phyloP scores from a whole-genome alignment of 2,797 vertebrate genomes.

The Hippopotamyrus pictus region DNA sequence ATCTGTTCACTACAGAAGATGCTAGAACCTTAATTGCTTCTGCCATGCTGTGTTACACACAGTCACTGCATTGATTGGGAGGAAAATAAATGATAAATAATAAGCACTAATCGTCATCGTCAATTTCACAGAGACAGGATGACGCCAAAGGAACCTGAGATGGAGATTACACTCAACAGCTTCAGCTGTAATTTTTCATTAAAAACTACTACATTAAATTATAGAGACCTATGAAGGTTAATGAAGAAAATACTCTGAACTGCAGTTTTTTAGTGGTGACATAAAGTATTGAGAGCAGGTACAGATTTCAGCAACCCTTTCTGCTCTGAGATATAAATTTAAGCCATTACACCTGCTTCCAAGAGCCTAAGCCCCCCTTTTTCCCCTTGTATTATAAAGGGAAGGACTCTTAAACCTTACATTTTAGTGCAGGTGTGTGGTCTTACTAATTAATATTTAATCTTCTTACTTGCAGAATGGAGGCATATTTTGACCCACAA shows the following conservation, averaged over 20 bases:
- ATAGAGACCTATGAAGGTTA: neutral
- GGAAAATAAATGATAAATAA: neutral
- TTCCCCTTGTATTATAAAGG: neutral
- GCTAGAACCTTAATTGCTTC: neutral
- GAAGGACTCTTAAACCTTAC: neutral
- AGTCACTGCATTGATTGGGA: neutral
- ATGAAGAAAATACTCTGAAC: neutral
- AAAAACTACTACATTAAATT: neutral
- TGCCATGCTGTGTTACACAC: neutral
- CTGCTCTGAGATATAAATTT: neutral
- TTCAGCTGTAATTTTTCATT: neutral
- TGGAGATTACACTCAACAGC: neutral
- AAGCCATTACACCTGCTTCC: neutral
- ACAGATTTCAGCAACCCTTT: neutral
- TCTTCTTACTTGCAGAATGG: neutral
- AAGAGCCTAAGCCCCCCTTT: neutral
- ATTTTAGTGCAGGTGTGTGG: slow-evolving; percentile 5
- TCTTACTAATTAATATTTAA: neutral
- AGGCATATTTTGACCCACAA: slow-evolving; percentile 35
- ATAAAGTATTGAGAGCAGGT: neutral
- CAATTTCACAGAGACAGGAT: neutral
- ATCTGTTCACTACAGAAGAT: neutral
- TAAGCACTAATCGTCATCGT: neutral
- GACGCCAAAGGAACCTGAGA: neutral
- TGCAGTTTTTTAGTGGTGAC: neutral